Evolutionary conservation across 1,140 invertebrate species (phyloP), one percentile per base, ranked within the genome.

Genomic region (Heliconius eleuchia): DNA sequence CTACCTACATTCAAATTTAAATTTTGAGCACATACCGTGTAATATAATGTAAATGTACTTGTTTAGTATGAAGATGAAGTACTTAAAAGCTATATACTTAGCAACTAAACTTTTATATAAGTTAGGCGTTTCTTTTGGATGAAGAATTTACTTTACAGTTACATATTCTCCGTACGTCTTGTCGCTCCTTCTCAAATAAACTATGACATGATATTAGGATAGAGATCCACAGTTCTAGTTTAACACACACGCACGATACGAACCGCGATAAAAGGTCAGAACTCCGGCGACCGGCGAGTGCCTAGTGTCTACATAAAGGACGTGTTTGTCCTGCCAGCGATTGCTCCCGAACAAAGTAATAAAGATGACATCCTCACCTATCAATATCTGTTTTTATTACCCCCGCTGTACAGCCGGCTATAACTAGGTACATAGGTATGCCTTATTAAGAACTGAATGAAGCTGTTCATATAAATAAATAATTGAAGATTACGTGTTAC

Each of bases 191-290:
- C 3, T 46, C 5, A 30, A 66, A 30, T 30, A 66, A 66, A 66
- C 27, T 66, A 30, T 66, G 11, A 66, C 39, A 30, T n/a, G 66
- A 73, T 60, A 37, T 79, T 71, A 75, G 55, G 11, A 78, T 37
- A 37, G 72, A 71, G n/a, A 39, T 52, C 52, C 30, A 78, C 76
- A 78, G 70, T 77, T 66, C 74, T 77, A 79, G 42, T 46, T 78
- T 57, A 71, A 74, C 79, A 86, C 81, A 82, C 82, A 80, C 81
- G 75, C 83, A 84, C 73, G 82, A 83, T 82, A 81, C 80, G 80
- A 76, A 77, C 80, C 37, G 77, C 81, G 90, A 92, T 92, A 92
- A 92, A 84, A 86, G 90, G 90, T 92, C 89, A 88, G 82, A 85
- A 87, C 86, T 82, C 87, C 80, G 86, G 82, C 84, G 87, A 86